These are phyloP conservation scores for Molorchus minor DNA, from an alignment of 2,888 invertebrate genomes.

Conservation along the genomic window DNA sequence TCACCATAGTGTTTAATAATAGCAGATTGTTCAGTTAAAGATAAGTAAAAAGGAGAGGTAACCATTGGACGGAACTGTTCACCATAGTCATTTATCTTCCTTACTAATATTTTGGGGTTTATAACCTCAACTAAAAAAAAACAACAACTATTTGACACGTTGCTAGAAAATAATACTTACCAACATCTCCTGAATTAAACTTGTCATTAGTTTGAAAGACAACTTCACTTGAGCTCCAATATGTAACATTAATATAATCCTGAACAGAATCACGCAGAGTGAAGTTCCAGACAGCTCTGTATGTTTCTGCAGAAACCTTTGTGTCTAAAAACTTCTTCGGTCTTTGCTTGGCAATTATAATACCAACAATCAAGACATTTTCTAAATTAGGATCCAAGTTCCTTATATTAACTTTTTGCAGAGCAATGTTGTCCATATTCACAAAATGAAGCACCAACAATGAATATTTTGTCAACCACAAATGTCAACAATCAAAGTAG, in stretches of 20 bases:
- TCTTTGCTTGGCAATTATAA: conserved; percentile 73
- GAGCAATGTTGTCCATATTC: conserved; percentile 38
- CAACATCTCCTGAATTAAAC: conserved; percentile 76
- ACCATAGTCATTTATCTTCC: conserved; percentile 65
- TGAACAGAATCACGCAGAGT: conserved; percentile 77
- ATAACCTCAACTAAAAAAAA: conserved; percentile 71
- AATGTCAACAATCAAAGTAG: not conserved
- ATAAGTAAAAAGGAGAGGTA: conserved; percentile 72
- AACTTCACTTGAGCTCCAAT: conserved; percentile 76
- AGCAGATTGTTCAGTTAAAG: conserved; percentile 71
- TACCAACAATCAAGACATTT: conserved; percentile 64
- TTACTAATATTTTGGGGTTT: conserved; percentile 70
- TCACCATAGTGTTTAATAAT: conserved; percentile 69
- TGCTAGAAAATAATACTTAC: too few relatives aligned
- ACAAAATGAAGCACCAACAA: not conserved
- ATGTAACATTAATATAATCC: conserved; percentile 78
- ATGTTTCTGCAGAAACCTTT: conserved; percentile 66
- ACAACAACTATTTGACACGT: too few relatives aligned
- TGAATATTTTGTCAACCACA: too few relatives aligned
- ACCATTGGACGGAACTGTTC: conserved; percentile 73
- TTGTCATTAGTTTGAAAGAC: conserved; percentile 70
- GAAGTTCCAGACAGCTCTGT: conserved; percentile 79
- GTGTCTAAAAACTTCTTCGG: conserved; percentile 66
- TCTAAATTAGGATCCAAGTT: conserved; percentile 52
- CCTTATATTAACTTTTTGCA: conserved; percentile 53